Evolutionary conservation across 2,113 vertebrate genomes (phyloP).

Genomic region (cat (Felis catus)): F.catus_Fca126_mat1.0 CM031415.1:138209501-138210000

Average conservation of each 20-base stretch:
- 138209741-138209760: neutral
- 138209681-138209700: neutral
- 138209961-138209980: neutral
- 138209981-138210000: neutral
- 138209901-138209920: neutral
- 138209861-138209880: neutral
- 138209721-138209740: neutral
- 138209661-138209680: neutral
- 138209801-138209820: neutral
- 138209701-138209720: neutral
- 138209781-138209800: neutral
- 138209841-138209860: neutral
- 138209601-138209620: neutral
- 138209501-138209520: accelerated
- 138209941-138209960: neutral
- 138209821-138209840: neutral
- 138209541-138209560: neutral
- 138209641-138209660: neutral
- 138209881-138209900: neutral
- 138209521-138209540: neutral
- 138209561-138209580: neutral
- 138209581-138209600: neutral
- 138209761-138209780: neutral
- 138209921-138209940: neutral
- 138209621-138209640: neutral